Conservation (phyloP, 2,797 vertebrate species). For the Sylvia borin region DNA sequence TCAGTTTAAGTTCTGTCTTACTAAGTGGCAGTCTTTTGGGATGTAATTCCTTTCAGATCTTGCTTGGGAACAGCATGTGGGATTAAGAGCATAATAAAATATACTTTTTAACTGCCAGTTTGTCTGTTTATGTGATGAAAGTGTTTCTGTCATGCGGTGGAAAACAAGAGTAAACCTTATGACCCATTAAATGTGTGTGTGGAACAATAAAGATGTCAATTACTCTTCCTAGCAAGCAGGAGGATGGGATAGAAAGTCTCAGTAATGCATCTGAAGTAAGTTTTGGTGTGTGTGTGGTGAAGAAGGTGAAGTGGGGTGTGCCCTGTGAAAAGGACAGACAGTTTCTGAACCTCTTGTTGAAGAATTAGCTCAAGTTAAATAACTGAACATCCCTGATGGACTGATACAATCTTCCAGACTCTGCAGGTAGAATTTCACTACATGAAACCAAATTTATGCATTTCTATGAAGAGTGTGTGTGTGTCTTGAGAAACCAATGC, state of each 20-base stretch:
- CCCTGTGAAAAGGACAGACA: neutral
- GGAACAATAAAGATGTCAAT: neutral
- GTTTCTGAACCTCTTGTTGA: neutral
- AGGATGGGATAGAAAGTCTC: neutral
- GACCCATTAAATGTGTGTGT: neutral
- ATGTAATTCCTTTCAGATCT: neutral
- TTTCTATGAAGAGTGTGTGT: neutral
- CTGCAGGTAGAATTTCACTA: neutral
- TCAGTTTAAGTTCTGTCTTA: neutral
- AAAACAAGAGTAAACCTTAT: conserved; percentile 9
- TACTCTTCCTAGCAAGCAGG: neutral
- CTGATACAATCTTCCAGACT: neutral
- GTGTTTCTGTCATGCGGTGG: neutral
- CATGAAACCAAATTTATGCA: neutral
- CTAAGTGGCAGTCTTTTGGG: neutral
- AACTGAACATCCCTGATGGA: neutral
- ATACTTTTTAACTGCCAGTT: neutral
- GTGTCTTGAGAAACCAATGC: neutral
- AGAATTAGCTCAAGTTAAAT: neutral
- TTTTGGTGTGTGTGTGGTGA: neutral
- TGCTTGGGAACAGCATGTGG: neutral
- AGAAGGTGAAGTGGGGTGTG: neutral
- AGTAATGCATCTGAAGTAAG: neutral
- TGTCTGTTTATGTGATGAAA: neutral
- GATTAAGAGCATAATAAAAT: neutral